Evolutionary conservation across 2,113 vertebrate species (phyloP).

Genomic region (Callionymus lyra): DNA sequence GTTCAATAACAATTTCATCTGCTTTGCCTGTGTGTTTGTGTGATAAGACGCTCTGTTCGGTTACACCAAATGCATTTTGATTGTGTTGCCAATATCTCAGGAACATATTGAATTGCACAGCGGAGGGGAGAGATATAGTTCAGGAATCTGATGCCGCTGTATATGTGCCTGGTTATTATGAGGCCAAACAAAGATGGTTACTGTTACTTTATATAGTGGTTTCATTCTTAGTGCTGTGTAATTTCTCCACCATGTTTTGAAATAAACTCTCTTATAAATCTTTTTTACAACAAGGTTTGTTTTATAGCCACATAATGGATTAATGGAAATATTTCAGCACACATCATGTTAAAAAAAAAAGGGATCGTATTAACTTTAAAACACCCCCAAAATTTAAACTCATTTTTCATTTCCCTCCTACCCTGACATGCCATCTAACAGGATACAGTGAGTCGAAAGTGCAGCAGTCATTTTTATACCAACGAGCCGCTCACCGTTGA

Average conservation of each 20-base stretch:
- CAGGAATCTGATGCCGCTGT: slow-evolving; percentile 5
- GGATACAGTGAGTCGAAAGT: too few relatives aligned
- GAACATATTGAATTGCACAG: slow-evolving; percentile 8
- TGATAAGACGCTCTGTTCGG: slow-evolving; percentile 15
- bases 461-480: too few relatives aligned
- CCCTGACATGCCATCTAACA: too few relatives aligned
- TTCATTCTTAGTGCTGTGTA: slow-evolving; percentile 5
- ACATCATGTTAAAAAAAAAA: too few relatives aligned
- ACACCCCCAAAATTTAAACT: too few relatives aligned
- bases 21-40: slow-evolving; percentile 20
- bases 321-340: too few relatives aligned
- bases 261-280: too few relatives aligned
- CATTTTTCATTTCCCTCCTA: too few relatives aligned
- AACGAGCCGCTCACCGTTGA: slow-evolving; percentile 9
- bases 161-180: slow-evolving; percentile 6
- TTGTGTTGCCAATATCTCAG: slow-evolving; percentile 1
- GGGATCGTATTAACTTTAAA: too few relatives aligned
- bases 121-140: slow-evolving; percentile 1
- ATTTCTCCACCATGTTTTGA: too few relatives aligned
- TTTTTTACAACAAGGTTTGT: too few relatives aligned
- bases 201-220: slow-evolving; percentile 11
- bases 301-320: too few relatives aligned
- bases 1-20: slow-evolving; percentile 28
- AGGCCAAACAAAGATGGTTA: slow-evolving; percentile 6
- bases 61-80: slow-evolving; percentile 29